Base-by-base conservation (phyloP, 2,797 vertebrate species). In the Smutsia temminckii region DNA sequence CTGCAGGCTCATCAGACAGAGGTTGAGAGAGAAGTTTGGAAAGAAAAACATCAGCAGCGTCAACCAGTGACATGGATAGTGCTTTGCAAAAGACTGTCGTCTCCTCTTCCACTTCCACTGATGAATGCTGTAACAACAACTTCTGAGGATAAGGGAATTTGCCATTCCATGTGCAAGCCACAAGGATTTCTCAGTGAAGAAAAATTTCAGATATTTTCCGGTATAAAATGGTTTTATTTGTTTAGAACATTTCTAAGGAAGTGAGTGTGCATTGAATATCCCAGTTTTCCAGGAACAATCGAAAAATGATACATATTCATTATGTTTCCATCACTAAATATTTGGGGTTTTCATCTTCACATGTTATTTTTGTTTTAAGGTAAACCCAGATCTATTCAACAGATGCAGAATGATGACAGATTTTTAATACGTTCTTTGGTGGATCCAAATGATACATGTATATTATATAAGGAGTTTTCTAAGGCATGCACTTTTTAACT, bases 401-500 rank as follows among this genome's bases (percentile, higher is more conserved):
- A 57, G 49, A 63, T 59, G 51, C 2, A 87, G 66, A 81, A n/a
- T 32, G 21, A 23, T 64, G 46, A 78, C 17, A 94, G 37, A 55
- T 86, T 96, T 96, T 90, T 80, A 93, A 88, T 77, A 59, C 14
- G 42, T 49, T 94, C 55, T 92, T 84, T 75, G 64, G 63, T 93
- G 25, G 42, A 85, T 77, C 92, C 77, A 69, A 93, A 42, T 72
- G n/a, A 34, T 79, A 40, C 2, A 7, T 21, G 37, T 84, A 42
- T 71, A 51, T 91, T 80, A 63, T 32, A 61, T 17, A 64, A 75
- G 69, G 27, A 66, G 2, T 78, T 93, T 90, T 81, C 37, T 77
- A 80, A 78, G 42, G 46, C 46, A 40, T 6, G 29, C 17, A 61
- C 10, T 83, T 89, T 80, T 93, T 71, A 75, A 63, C 29, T 61